Percentiles rank a stretch among this genome's conserved stretches.
These are phyloP conservation scores for Macaria notata DNA, from an alignment of 2,888 invertebrate genomes.

Conservation along the genomic window DNA sequence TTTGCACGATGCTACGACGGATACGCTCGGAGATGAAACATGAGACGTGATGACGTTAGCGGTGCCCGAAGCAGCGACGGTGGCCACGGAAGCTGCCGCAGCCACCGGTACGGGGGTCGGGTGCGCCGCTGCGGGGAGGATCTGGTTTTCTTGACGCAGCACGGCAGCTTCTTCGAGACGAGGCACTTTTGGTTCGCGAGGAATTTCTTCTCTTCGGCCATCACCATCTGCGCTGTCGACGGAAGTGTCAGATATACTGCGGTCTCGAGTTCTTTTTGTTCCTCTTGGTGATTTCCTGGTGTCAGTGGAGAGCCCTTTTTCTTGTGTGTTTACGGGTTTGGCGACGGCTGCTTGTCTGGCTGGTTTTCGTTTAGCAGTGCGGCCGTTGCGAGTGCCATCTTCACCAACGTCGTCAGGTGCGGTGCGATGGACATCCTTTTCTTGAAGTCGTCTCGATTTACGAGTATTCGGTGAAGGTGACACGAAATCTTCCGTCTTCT, in stretches of 20 bases:
- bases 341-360: slow-evolving; percentile 74
- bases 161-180: slow-evolving; percentile 46
- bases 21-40: slow-evolving; percentile 1
- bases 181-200: slow-evolving; percentile 54
- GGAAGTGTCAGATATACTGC: slow-evolving; percentile 85
- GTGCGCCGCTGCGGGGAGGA: slow-evolving; percentile 22
- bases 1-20: slow-evolving; percentile 5
- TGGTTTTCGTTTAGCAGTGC: slow-evolving; percentile 74
- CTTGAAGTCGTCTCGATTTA: slow-evolving; percentile 90
- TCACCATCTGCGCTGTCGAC: slow-evolving; percentile 85
- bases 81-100: neutral
- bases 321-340: slow-evolving; percentile 47
- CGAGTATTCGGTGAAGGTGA: slow-evolving; percentile 87
- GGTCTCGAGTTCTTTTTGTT: slow-evolving; percentile 83
- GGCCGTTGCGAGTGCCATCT: slow-evolving; percentile 65
- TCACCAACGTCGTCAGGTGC: slow-evolving; percentile 95
- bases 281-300: slow-evolving; percentile 85
- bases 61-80: neutral
- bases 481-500: slow-evolving; percentile 83
- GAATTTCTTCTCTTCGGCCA: slow-evolving; percentile 53
- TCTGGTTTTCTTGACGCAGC: neutral
- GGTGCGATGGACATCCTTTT: slow-evolving; percentile 88
- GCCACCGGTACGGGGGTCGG: slow-evolving; percentile 19
- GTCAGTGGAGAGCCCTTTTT: slow-evolving; percentile 54
- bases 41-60: slow-evolving; percentile 12